phyloP scores from a whole-genome alignment of 1,140 invertebrate species.

The Bacillus rossius region DNA sequence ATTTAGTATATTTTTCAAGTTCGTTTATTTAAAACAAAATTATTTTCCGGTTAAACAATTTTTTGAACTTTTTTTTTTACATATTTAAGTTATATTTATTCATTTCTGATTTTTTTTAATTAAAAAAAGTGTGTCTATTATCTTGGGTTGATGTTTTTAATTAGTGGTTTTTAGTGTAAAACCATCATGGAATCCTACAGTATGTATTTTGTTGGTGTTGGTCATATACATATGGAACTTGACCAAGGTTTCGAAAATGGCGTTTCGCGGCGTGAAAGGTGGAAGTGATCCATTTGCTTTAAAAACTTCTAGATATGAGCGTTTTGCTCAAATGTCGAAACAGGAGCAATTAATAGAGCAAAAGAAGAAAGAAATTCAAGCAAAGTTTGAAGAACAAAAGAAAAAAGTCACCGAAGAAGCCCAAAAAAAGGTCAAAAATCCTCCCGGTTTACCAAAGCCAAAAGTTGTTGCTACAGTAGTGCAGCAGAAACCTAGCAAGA shows the following conservation, averaged over 20 bases:
- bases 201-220: no score
- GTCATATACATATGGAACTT: no score
- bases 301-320: constrained; percentile 53
- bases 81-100: no score
- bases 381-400: constrained; percentile 54
- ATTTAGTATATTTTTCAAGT: no score
- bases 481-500: constrained; percentile 10
- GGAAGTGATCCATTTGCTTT: constrained; percentile 48
- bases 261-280: constrained; percentile 44
- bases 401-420: constrained; percentile 50
- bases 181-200: no score
- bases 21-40: no score
- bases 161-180: no score
- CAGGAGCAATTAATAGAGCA: constrained; percentile 75
- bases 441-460: constrained; percentile 24
- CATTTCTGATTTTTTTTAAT: no score
- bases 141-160: no score
- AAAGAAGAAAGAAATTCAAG: constrained; percentile 68
- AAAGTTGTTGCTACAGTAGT: constrained; percentile 28
- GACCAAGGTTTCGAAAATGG: constrained; percentile 40
- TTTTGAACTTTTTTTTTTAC: no score
- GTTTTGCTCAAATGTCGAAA: constrained; percentile 71
- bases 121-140: no score
- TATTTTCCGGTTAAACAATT: no score
- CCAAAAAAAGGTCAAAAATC: constrained; percentile 40